These are phyloP conservation scores for Clivina fossor DNA, from an alignment of 2,888 invertebrate genomes.

Conservation along the genomic window DNA sequence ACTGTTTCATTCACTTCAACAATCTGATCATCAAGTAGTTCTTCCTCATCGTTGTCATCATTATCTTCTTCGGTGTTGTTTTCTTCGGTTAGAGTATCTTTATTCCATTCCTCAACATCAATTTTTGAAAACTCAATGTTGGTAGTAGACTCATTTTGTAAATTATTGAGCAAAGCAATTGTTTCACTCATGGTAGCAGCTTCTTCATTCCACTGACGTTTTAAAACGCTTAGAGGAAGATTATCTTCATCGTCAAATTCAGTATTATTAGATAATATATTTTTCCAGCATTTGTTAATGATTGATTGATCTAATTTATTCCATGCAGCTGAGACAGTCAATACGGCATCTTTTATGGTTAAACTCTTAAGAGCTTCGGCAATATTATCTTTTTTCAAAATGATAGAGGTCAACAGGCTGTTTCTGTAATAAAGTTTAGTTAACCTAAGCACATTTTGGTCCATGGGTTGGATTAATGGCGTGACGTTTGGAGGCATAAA, in stretches of 20 bases:
- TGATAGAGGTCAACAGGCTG: too few relatives aligned
- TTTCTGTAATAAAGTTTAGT: constrained; percentile 2
- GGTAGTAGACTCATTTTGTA: constrained; percentile 8
- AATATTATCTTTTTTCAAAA: too few relatives aligned
- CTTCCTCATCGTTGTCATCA: constrained; percentile 3
- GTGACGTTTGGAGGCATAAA: constrained; percentile 10
- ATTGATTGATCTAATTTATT: constrained; percentile 9
- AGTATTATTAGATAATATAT: constrained; percentile 15
- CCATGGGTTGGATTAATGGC: constrained; percentile 10
- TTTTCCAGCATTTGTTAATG: constrained; percentile 8
- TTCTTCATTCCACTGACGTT: constrained; percentile 10
- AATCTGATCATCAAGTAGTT: constrained; percentile 11
- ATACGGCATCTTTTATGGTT: constrained; percentile 7
- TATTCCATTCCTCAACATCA: constrained; percentile 9
- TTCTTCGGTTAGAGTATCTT: constrained; percentile 6
- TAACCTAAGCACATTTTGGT: constrained; percentile 1
- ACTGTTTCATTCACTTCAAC: constrained; percentile 2
- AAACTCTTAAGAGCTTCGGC: constrained; percentile 1
- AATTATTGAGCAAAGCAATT: constrained; percentile 7
- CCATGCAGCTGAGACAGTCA: constrained; percentile 3
- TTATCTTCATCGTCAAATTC: constrained; percentile 8
- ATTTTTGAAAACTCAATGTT: constrained; percentile 6
- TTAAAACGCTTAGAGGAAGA: constrained; percentile 9
- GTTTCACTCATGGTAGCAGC: constrained; percentile 10
- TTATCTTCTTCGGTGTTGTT: constrained; percentile 7